Evolutionary conservation across 1,140 invertebrate genomes (phyloP).

Genomic region (Leptinotarsa lineolata): DNA sequence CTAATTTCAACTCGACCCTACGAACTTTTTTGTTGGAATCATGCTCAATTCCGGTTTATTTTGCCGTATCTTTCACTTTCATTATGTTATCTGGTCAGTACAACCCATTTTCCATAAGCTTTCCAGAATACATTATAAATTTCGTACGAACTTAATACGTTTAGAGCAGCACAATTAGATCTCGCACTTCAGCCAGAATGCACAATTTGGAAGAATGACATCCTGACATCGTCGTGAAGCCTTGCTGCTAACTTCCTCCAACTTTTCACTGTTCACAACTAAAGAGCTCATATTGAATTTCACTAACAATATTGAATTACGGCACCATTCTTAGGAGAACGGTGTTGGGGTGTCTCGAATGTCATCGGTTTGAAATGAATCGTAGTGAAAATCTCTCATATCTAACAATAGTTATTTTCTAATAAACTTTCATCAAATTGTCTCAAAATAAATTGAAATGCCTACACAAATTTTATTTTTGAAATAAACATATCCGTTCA

Average conservation of each 20-base stretch:
- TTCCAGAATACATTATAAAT: background rate
- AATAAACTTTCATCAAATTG: too few species aligned
- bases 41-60: too few species aligned
- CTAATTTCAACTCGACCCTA: too few species aligned
- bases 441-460: too few species aligned
- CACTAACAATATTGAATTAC: slow-evolving; percentile 8
- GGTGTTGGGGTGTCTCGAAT: background rate
- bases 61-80: too few species aligned
- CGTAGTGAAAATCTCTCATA: too few species aligned
- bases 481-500: too few species aligned
- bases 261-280: slow-evolving; percentile 21
- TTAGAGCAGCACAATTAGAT: background rate
- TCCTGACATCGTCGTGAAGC: background rate
- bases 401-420: too few species aligned
- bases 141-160: background rate
- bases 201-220: background rate
- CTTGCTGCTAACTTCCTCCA: slow-evolving; percentile 9
- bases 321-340: background rate
- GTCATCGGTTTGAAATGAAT: background rate
- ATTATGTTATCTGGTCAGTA: too few species aligned
- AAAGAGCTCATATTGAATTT: slow-evolving; percentile 22
- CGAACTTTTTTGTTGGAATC: too few species aligned
- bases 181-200: background rate
- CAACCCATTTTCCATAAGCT: background rate
- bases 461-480: too few species aligned